phyloP scores from a whole-genome alignment of 2,888 invertebrate species.

The Iphiclides podalirius region DNA sequence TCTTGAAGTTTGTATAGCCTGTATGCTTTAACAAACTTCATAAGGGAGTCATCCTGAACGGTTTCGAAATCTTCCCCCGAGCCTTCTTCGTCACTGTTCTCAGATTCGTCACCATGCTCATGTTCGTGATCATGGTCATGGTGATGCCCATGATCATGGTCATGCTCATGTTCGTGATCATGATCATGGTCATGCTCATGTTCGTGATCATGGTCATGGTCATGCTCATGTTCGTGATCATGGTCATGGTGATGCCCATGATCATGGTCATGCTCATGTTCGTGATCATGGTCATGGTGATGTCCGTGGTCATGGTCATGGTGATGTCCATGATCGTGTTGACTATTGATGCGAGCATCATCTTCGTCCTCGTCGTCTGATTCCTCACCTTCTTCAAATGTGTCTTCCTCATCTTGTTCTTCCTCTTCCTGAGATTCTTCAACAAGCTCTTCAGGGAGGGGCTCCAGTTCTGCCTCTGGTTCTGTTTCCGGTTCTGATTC shows the following conservation, averaged over 20 bases:
- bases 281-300: slow-evolving; percentile 4
- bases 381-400: slow-evolving; percentile 3
- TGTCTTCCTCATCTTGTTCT: slow-evolving; percentile 23
- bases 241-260: background rate
- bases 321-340: too few species aligned
- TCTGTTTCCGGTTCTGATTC: slow-evolving; percentile 53
- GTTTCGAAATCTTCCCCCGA: slow-evolving; percentile 1
- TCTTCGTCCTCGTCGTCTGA: slow-evolving; percentile 1
- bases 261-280: background rate
- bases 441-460: slow-evolving; percentile 29
- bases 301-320: background rate
- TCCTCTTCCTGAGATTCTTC: slow-evolving; percentile 35
- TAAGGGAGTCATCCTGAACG: slow-evolving; percentile 1
- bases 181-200: slow-evolving; percentile 2
- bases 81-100: slow-evolving; percentile 8
- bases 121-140: background rate
- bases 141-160: background rate
- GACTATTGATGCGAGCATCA: background rate
- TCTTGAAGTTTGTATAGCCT: slow-evolving; percentile 11
- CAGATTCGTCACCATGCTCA: background rate
- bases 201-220: background rate
- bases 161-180: background rate
- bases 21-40: slow-evolving; percentile 14
- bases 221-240: background rate
- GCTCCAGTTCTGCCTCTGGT: slow-evolving; percentile 43